Evolutionary conservation across 2,797 vertebrate genomes (phyloP).

Genomic region (Furcifer pardalis): DNA sequence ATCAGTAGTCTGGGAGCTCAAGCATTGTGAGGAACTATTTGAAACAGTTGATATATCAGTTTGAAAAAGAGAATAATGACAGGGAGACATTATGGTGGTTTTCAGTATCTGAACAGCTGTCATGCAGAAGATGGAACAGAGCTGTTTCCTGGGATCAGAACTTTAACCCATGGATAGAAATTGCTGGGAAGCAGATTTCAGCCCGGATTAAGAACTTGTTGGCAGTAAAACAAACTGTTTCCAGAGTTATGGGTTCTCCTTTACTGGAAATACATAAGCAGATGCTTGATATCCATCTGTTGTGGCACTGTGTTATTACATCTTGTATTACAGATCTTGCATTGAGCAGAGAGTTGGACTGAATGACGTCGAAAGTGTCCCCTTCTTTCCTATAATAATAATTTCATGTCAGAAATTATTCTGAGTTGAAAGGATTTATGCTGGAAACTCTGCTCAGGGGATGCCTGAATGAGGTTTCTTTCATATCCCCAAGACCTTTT

Average conservation of each 20-base stretch:
- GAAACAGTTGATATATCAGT: too few relatives aligned
- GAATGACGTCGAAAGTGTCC: neutral
- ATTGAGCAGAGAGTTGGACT: too few relatives aligned
- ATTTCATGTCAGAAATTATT: too few relatives aligned
- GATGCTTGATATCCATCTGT: neutral
- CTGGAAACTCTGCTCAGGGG: too few relatives aligned
- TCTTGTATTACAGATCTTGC: neutral
- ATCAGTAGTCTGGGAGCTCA: neutral
- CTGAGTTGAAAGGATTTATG: too few relatives aligned
- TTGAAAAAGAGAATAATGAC: neutral
- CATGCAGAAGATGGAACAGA: neutral
- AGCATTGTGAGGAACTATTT: neutral
- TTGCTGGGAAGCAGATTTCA: neutral
- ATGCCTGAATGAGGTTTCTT: too few relatives aligned
- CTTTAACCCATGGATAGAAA: neutral
- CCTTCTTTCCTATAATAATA: too few relatives aligned
- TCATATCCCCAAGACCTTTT: too few relatives aligned
- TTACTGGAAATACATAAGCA: neutral
- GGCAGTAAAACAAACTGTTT: neutral
- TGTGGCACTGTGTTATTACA: neutral
- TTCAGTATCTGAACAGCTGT: neutral
- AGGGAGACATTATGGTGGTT: neutral
- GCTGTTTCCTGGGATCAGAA: neutral
- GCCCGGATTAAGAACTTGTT: neutral
- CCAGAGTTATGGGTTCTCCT: neutral